Base-by-base conservation (phyloP, 2,797 vertebrate genomes). In the Diplodus sargus region DNA sequence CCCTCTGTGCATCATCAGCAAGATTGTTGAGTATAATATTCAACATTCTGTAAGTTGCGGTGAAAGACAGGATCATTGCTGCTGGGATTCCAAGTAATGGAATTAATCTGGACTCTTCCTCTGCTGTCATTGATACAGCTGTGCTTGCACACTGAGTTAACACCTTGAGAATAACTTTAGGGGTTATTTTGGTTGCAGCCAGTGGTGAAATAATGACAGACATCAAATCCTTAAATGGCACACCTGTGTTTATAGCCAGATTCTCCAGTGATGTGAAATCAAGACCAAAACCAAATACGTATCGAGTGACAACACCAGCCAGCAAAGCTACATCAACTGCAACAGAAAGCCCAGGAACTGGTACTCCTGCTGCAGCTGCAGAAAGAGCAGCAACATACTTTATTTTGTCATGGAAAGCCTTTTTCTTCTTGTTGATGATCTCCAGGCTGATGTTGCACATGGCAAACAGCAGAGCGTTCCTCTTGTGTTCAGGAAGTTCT, bases 401-500 rank as follows among this genome's bases (percentile, higher is more conserved):
- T 12, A 84, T 83, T 11, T 22, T 1, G 0, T 4, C 1, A 3
- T 23, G 10, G 2, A 78, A 81, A 57, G 8, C 4, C 11, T 60
- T 0, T 70, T 83, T 85, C 67, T 81, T 85, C 47, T 62, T 76
- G 0, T 62, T 18, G 43, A 85, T 76, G 53, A 74, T 23, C 3
- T 51, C 7, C 13, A 1, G 16, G 53, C 2, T 71, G 58, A 79
- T 4, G 4, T 16, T 79, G 49, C 61, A 65, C 43, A 86, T 14
- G 34, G 68, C 59, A 0, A 59, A 25, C 22, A 72, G 66, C 2
- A 88, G 42, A 67, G 3, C 68, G 10, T 69, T 0, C 20, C 25
- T 70, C 70, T 79, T 76, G n/a, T 42, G 71, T 39, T 4, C 18
- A 65, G 84, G 74, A 62, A 82, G 77, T 0, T 87, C 60, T 49